Conservation (phyloP, 2,113 vertebrate species). For the Rhadina sibilatrix region DNA sequence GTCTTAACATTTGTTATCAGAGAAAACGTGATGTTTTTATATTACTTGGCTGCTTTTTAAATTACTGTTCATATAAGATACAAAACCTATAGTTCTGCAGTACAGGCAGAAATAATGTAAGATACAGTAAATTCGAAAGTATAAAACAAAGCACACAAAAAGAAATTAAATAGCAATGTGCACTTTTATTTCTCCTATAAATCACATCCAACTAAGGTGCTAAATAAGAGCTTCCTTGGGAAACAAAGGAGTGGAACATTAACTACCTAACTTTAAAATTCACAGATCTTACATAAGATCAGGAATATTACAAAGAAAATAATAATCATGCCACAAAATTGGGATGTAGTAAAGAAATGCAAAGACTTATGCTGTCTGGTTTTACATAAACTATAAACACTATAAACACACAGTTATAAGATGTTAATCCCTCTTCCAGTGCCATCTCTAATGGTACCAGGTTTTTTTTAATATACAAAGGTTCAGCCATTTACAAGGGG, state of each 20-base stretch:
- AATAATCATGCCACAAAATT: slow-evolving; percentile 41
- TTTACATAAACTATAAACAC: slow-evolving; percentile 30
- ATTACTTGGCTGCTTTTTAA: background rate
- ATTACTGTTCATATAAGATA: background rate
- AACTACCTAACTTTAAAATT: slow-evolving; percentile 60
- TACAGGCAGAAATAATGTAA: background rate
- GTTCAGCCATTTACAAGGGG: background rate
- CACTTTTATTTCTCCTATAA: background rate
- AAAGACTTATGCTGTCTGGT: slow-evolving; percentile 29
- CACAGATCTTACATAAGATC: slow-evolving; percentile 51
- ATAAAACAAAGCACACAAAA: background rate
- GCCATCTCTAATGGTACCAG: background rate
- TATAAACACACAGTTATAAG: slow-evolving; percentile 11
- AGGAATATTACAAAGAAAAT: slow-evolving; percentile 42
- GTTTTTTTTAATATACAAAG: background rate
- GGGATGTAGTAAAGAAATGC: slow-evolving; percentile 3
- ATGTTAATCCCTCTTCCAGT: background rate
- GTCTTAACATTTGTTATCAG: background rate
- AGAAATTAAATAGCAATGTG: background rate
- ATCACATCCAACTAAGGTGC: background rate
- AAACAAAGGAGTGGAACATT: background rate
- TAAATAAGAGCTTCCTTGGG: slow-evolving; percentile 31
- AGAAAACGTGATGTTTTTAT: background rate
- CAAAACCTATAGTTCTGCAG: background rate
- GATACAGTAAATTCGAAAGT: background rate